Evolutionary conservation across 2,113 vertebrate genomes (phyloP).

Genomic region (Microtus pennsylvanicus): DNA sequence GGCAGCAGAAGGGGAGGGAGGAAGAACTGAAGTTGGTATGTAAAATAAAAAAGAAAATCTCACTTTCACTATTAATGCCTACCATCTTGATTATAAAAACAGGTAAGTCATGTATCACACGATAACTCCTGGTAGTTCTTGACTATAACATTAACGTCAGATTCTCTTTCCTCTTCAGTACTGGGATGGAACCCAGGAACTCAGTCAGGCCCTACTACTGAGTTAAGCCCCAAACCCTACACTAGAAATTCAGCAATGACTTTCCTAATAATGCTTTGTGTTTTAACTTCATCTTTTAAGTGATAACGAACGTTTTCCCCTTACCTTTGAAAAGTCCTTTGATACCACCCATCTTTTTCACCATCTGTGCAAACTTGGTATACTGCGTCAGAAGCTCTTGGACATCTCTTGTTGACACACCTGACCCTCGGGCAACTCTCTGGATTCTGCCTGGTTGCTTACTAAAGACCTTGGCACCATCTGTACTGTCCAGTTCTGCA

Average conservation of each 20-base stretch:
- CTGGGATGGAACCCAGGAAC: neutral
- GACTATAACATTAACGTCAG: slow-evolving; percentile 35
- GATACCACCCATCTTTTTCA: slow-evolving; percentile 99
- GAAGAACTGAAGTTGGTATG: too few relatives aligned
- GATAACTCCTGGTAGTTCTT: neutral
- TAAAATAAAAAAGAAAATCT: neutral
- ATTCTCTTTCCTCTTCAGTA: neutral
- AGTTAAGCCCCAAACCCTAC: neutral
- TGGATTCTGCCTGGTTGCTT: slow-evolving; percentile 98
- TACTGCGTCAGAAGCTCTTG: slow-evolving; percentile 99
- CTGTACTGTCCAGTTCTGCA: slow-evolving; percentile 97
- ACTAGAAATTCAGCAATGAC: slow-evolving; percentile 32
- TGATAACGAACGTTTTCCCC: neutral
- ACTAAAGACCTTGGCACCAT: slow-evolving; percentile 98
- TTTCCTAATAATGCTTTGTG: slow-evolving; percentile 58
- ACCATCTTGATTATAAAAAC: slow-evolving; percentile 42
- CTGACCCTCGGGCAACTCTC: slow-evolving; percentile 96
- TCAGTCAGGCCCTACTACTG: neutral
- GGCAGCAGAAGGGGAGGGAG: too few relatives aligned
- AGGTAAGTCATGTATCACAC: slow-evolving; percentile 30
- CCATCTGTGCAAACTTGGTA: slow-evolving; percentile 99
- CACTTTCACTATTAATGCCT: neutral
- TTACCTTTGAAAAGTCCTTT: slow-evolving; percentile 99
- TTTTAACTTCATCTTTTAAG: slow-evolving; percentile 49
- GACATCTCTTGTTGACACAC: slow-evolving; percentile 97